These are phyloP conservation scores for Aurelia aurita DNA, from an alignment of 30 jellyfish, hydroid and myxozoan species.

Conservation along the genomic window DNA sequence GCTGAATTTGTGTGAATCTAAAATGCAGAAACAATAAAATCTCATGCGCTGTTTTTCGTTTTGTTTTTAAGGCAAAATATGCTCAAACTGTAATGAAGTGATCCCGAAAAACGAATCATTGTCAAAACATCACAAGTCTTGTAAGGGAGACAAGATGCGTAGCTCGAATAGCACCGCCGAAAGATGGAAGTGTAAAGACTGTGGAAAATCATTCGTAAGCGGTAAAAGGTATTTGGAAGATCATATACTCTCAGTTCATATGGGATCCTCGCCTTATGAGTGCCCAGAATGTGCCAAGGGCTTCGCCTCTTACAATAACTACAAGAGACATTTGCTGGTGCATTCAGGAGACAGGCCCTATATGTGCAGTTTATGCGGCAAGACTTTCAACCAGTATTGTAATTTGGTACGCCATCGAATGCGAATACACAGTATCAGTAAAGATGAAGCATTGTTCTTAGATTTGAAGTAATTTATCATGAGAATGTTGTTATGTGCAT, in stretches of 20 bases:
- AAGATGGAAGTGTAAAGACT: slow-evolving; percentile 75
- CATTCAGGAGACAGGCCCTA: slow-evolving; percentile 73
- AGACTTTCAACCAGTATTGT: slow-evolving; percentile 65
- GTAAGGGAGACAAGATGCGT: slow-evolving; percentile 27
- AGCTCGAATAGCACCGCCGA: slow-evolving; percentile 19
- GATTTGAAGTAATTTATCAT: slow-evolving; percentile 1
- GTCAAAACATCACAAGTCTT: slow-evolving; percentile 43
- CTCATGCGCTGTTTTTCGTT: slow-evolving; percentile 77
- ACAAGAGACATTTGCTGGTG: slow-evolving; percentile 60
- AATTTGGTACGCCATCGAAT: slow-evolving; percentile 63
- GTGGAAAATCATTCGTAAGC: slow-evolving; percentile 74
- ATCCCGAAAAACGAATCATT: slow-evolving; percentile 43
- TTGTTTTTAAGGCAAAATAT: slow-evolving; percentile 74
- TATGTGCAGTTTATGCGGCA: slow-evolving; percentile 44
- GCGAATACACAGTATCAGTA: slow-evolving; percentile 46
- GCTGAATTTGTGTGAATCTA: slow-evolving; percentile 45
- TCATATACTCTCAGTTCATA: slow-evolving; percentile 66
- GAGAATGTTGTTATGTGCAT: slow-evolving; percentile 20
- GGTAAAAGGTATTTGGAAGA: slow-evolving; percentile 74
- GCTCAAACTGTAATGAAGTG: slow-evolving; percentile 48
- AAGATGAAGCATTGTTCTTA: slow-evolving; percentile 48
- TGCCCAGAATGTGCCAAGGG: slow-evolving; percentile 68
- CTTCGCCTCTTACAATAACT: slow-evolving; percentile 72
- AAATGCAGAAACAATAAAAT: slow-evolving; percentile 26
- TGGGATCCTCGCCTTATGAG: slow-evolving; percentile 78